Evolutionary conservation across 2,113 vertebrate genomes (phyloP).

Genomic region (Ahaetulla prasina): DNA sequence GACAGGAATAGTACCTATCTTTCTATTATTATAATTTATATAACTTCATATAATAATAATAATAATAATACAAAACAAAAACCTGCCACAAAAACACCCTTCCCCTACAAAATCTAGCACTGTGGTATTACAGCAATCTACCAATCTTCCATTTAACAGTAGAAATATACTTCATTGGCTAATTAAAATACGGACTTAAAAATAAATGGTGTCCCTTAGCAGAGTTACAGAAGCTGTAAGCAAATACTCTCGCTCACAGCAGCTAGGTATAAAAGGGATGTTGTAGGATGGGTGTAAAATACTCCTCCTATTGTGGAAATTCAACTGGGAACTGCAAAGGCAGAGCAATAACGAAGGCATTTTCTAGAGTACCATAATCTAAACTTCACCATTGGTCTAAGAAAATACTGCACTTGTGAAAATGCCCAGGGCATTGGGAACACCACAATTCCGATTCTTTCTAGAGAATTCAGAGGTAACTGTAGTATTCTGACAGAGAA

Average conservation of each 20-base stretch:
- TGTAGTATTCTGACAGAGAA: neutral
- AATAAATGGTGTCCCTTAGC: neutral
- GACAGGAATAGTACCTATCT: neutral
- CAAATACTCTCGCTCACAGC: neutral
- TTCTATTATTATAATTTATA: neutral
- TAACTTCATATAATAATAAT: neutral
- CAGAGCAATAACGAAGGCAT: neutral
- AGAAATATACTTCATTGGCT: neutral
- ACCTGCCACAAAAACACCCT: neutral
- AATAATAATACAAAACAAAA: neutral
- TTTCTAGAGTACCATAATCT: neutral
- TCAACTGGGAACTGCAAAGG: neutral
- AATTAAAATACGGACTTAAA: neutral
- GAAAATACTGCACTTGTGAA: neutral
- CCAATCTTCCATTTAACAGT: neutral
- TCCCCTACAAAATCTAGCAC: neutral
- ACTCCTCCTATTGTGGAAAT: neutral
- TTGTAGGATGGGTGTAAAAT: neutral
- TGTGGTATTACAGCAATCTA: neutral
- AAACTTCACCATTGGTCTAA: neutral
- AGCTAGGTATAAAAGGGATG: neutral
- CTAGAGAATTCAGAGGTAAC: neutral
- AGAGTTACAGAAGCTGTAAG: neutral
- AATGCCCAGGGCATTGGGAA: neutral
- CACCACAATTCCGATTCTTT: neutral